phyloP scores from a whole-genome alignment of 2,797 vertebrate genomes.

The Cirrhinus molitorella region DNA sequence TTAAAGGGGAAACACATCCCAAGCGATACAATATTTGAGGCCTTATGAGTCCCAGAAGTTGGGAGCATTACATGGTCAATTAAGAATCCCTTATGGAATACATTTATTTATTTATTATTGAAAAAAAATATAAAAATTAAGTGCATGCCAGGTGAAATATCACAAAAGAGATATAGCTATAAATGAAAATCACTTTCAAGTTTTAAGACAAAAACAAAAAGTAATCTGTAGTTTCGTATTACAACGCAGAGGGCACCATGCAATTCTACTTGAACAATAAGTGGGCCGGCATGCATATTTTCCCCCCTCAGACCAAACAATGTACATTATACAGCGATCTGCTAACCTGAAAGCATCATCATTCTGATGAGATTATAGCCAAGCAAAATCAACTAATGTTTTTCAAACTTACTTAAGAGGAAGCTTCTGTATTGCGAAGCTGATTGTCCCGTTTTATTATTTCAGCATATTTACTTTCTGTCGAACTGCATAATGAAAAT shows the following conservation, averaged over 20 bases:
- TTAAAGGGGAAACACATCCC: constrained; percentile 85
- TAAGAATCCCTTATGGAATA: constrained; percentile 66
- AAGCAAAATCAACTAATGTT: constrained; percentile 44
- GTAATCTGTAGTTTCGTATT: constrained; percentile 68
- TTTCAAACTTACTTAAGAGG: constrained; percentile 28
- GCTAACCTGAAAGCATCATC: constrained; percentile 43
- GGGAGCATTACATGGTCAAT: constrained; percentile 64
- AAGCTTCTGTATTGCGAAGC: constrained; percentile 58
- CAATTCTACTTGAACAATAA: constrained; percentile 74
- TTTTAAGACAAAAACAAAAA: constrained; percentile 59
- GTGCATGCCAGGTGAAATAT: constrained; percentile 76
- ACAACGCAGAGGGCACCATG: constrained; percentile 71
- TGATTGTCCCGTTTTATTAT: constrained; percentile 58
- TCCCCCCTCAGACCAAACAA: constrained; percentile 31
- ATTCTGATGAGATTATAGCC: constrained; percentile 41
- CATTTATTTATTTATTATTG: constrained; percentile 54
- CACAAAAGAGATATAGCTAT: constrained; percentile 53
- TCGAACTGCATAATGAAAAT: constrained; percentile 53
- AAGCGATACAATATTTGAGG: constrained; percentile 83
- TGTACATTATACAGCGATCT: constrained; percentile 47
- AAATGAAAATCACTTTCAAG: constrained; percentile 60
- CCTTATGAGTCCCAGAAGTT: constrained; percentile 86
- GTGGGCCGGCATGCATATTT: constrained; percentile 62
- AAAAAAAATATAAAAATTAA: constrained; percentile 64
- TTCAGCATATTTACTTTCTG: constrained; percentile 55